Percentiles rank a stretch among this genome's conserved stretches.
Conservation (phyloP, 2,888 invertebrate species). For the Antheraea yamamai region DNA sequence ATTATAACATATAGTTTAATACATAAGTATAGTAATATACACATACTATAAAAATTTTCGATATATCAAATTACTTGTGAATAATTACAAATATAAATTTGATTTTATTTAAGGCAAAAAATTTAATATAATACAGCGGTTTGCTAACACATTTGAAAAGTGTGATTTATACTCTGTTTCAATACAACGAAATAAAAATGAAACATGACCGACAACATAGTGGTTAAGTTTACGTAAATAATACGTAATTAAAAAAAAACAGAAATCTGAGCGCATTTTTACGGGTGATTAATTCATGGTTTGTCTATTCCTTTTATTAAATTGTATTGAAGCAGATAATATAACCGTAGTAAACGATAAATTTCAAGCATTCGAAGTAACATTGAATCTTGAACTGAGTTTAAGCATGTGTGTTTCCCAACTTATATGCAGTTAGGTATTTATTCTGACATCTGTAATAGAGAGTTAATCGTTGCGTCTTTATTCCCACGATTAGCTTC, state of each 20-base stretch:
- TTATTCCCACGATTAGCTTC: conserved; percentile 95
- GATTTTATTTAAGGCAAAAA: not conserved
- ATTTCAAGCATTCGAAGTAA: not conserved
- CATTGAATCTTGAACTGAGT: not conserved
- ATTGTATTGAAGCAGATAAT: not conserved
- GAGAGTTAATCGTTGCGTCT: conserved; percentile 93
- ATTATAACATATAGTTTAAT: not conserved
- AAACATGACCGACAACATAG: not conserved
- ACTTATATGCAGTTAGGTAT: not conserved
- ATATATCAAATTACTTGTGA: not conserved
- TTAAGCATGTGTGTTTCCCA: not conserved
- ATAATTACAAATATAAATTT: not conserved
- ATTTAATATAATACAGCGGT: not conserved
- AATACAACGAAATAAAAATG: not conserved
- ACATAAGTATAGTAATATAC: not conserved
- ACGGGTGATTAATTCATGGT: not conserved
- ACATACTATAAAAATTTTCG: not conserved
- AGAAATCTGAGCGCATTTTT: not conserved
- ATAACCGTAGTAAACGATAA: not conserved
- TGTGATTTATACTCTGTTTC: not conserved
- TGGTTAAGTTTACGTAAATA: not conserved
- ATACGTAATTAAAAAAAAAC: too few relatives aligned
- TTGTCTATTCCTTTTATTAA: not conserved
- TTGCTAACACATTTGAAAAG: not conserved
- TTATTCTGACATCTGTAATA: conserved; percentile 93